Base-by-base conservation (phyloP, 1,140 invertebrate genomes). In the Trichonephila clavata region DNA sequence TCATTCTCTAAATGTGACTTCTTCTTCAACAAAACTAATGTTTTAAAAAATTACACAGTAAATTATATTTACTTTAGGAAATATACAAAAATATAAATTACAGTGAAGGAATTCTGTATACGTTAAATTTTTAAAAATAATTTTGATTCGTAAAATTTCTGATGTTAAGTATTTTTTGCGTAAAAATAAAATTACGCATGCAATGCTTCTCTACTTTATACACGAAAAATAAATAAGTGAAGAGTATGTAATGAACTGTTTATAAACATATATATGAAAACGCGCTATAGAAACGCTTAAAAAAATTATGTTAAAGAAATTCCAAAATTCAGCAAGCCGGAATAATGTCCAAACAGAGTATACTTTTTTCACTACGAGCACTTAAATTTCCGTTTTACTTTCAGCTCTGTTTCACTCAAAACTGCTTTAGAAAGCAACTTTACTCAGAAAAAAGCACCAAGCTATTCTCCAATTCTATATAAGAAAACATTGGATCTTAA, bases 381-480 rank as follows among this genome's bases (percentile, higher is more conserved):
- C 27, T 77, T 77, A 32, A 77, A 77, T 77, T 77, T 77, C 27
- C 71, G 24, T 20, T 77, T 39, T 39, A 39, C 32, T 39, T 77
- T 27, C 39, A 32, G 24, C 71, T 77, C 71, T 77, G 71, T 39
- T 77, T 77, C 71, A 39, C 18, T 39, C 27, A 77, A 77, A 77
- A 77, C 27, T 77, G 71, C 27, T 77, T 77, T 77, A 18, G 27
- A 77, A 77, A 77, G 71, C 27, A 77, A 77, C 16, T 77, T 32
- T 18, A 6, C 27, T 39, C 32, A 32, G 32, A 27, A 18, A 39
- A 77, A 77, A 77, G 18, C 27, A 77, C 14, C 27, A 32, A 7
- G 7, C 65, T 6, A 63, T 77, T 77, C 3, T 39, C 32, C 27
- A 32, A 77, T 39, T 77, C 18, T 7, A 77, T 32, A 6, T 16